Conservation (phyloP, 2,888 invertebrate genomes). For the Pandemis heparana region DNA sequence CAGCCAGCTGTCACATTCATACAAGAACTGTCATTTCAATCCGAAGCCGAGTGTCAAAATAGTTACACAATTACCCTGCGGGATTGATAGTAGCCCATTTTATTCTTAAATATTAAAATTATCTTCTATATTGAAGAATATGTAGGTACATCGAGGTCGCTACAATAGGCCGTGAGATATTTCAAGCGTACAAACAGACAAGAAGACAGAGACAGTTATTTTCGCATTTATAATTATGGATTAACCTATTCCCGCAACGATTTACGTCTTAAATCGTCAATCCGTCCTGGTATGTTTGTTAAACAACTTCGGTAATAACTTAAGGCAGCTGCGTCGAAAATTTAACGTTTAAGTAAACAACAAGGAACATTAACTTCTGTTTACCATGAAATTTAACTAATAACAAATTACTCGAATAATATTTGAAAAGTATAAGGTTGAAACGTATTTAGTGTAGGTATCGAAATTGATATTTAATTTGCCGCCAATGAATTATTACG, state of each 20-base stretch:
- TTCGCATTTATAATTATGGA: neutral
- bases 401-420: constrained; percentile 18
- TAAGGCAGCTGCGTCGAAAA: constrained; percentile 20
- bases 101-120: too few relatives aligned
- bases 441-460: neutral
- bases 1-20: too few relatives aligned
- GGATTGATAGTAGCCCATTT: too few relatives aligned
- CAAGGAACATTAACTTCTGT: constrained; percentile 26
- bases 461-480: constrained; percentile 2
- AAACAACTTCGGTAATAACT: neutral
- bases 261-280: neutral
- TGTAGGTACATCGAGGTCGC: too few relatives aligned
- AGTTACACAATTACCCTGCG: too few relatives aligned
- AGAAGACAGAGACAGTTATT: neutral
- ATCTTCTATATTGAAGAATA: too few relatives aligned
- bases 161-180: too few relatives aligned
- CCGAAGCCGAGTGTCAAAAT: too few relatives aligned
- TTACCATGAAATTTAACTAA: constrained; percentile 19
- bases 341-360: constrained; percentile 24
- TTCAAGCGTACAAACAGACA: too few relatives aligned
- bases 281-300: neutral
- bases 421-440: constrained; percentile 3
- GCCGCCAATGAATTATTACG: too few relatives aligned
- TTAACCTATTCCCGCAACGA: too few relatives aligned
- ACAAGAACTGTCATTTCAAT: too few relatives aligned